Percentiles rank a stretch among this genome's conserved stretches.
Conservation (phyloP, 1,140 invertebrate genomes). For the Drosophila ananassae region DNA sequence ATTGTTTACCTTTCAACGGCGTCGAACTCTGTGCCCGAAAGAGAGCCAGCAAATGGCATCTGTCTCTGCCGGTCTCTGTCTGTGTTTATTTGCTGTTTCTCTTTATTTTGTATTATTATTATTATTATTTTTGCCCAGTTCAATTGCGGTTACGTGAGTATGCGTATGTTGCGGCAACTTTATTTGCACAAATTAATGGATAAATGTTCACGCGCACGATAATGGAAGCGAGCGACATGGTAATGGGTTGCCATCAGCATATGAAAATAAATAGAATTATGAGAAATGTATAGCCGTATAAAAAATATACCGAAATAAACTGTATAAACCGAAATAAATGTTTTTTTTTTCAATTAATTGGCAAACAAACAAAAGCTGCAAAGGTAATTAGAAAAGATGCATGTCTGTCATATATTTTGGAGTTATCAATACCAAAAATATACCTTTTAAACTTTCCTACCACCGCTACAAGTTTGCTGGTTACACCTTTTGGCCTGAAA, state of each 20-base stretch:
- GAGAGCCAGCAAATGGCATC: slow-evolving; percentile 13
- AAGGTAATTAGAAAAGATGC: slow-evolving; percentile 11
- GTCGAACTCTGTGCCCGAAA: slow-evolving; percentile 14
- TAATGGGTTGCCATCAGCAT: slow-evolving; percentile 45
- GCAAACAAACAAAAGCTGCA: slow-evolving; percentile 3
- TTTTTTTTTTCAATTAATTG: slow-evolving; percentile 33
- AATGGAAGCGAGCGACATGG: slow-evolving; percentile 21
- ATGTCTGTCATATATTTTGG: not conserved
- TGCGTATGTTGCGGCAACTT: slow-evolving; percentile 75
- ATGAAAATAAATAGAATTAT: slow-evolving; percentile 62
- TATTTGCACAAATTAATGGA: slow-evolving; percentile 80
- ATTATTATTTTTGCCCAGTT: slow-evolving; percentile 55
- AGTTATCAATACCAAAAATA: not conserved
- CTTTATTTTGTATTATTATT: slow-evolving; percentile 29
- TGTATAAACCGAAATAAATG: no score
- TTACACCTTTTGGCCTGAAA: slow-evolving; percentile 11
- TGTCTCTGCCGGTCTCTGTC: not conserved
- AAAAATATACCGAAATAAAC: slow-evolving; percentile 12
- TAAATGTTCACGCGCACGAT: slow-evolving; percentile 64
- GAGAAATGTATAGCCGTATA: slow-evolving; percentile 29
- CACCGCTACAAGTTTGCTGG: not conserved
- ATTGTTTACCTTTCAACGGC: slow-evolving; percentile 74
- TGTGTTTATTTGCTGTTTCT: slow-evolving; percentile 30
- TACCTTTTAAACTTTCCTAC: not conserved
- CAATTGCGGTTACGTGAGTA: slow-evolving; percentile 73